Percentiles rank a stretch among this genome's conserved stretches.
phyloP scores from a whole-genome alignment of 2,797 vertebrate genomes.

The Arrhamphus sclerolepis region DNA sequence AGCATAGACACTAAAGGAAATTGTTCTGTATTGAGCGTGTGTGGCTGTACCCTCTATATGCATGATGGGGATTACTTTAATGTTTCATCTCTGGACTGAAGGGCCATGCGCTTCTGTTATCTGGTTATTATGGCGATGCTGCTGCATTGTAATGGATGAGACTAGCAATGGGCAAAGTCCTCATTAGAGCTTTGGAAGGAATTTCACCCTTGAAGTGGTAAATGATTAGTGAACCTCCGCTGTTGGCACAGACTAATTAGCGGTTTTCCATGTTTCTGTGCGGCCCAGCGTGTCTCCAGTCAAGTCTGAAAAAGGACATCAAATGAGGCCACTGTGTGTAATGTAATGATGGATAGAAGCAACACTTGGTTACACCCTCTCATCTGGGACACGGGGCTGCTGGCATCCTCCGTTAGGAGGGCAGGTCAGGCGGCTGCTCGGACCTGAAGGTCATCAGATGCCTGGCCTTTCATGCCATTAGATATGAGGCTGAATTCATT shows the following conservation, averaged over 20 bases:
- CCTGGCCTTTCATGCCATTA: constrained; percentile 29
- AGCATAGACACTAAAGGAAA: background rate
- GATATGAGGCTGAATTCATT: constrained; percentile 39
- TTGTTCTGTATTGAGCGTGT: constrained; percentile 8
- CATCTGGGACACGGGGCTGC: constrained; percentile 45
- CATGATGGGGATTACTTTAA: constrained; percentile 12
- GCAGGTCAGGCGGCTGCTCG: constrained; percentile 50
- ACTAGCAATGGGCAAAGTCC: constrained; percentile 52
- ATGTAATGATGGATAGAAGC: constrained; percentile 76
- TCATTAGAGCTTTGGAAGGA: constrained; percentile 58
- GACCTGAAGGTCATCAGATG: constrained; percentile 60
- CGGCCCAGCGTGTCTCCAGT: constrained; percentile 62
- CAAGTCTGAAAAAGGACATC: constrained; percentile 73
- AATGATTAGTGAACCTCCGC: constrained; percentile 66
- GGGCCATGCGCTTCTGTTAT: constrained; percentile 2
- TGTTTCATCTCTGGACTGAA: constrained; percentile 5
- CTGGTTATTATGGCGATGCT: constrained; percentile 26
- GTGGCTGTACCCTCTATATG: background rate
- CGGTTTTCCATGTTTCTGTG: constrained; percentile 64
- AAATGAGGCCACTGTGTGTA: constrained; percentile 72
- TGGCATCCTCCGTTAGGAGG: constrained; percentile 49
- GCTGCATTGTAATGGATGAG: constrained; percentile 37
- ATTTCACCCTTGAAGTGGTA: constrained; percentile 69
- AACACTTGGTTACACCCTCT: constrained; percentile 63
- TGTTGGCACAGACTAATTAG: constrained; percentile 73